These are phyloP conservation scores for Trachemys scripta DNA, from an alignment of 2,113 vertebrate genomes.

Conservation along the genomic window DNA sequence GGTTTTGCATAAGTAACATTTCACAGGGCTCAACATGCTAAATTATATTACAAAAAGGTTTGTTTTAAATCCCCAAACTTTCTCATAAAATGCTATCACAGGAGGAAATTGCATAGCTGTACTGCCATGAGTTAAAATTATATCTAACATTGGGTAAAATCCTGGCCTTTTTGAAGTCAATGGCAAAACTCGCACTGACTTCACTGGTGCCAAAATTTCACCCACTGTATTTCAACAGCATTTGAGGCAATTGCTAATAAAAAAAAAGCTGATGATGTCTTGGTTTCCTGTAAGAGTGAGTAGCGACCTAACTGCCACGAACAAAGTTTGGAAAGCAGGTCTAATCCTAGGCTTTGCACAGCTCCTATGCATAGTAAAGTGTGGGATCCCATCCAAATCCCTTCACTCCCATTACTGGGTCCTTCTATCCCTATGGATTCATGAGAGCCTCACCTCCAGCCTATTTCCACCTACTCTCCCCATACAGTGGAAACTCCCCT, in stretches of 20 bases:
- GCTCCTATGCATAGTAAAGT: neutral
- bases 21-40: neutral
- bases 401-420: neutral
- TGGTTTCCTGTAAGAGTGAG: neutral
- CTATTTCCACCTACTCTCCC: neutral
- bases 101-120: neutral
- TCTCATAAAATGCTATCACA: neutral
- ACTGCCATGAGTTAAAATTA: neutral
- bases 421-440: neutral
- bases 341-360: neutral
- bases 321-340: neutral
- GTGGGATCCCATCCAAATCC: neutral
- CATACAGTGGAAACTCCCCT: neutral
- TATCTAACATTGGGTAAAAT: rapidly evolving
- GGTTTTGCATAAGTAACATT: rapidly evolving
- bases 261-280: neutral
- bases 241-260: neutral
- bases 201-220: neutral
- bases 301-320: neutral
- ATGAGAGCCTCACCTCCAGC: neutral
- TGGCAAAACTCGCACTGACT: neutral
- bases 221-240: neutral
- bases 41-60: too few relatives aligned
- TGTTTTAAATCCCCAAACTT: neutral
- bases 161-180: neutral